A percentile compares a stretch with the other conserved stretches of the same genome.
phyloP scores from a whole-genome alignment of 2,888 invertebrate species.

The Apotomis capreana region DNA sequence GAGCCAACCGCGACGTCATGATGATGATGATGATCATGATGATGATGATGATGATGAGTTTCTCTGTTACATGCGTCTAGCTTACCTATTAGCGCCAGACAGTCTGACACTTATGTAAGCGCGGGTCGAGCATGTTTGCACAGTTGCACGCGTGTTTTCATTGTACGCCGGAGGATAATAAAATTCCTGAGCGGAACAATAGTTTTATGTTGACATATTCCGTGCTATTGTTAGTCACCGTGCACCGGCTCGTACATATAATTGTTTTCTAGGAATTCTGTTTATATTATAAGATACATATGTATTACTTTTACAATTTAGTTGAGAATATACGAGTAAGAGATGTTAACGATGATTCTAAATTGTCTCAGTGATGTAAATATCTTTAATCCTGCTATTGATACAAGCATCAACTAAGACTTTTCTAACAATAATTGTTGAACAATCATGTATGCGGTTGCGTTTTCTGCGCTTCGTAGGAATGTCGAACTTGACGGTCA shows the following conservation, averaged over 20 bases:
- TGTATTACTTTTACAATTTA: background rate
- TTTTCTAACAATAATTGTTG: too few relatives aligned
- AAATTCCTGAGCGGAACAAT: conserved; percentile 66
- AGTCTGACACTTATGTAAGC: conserved; percentile 38
- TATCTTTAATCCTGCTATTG: too few relatives aligned
- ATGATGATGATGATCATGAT: too few relatives aligned
- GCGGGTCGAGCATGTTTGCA: conserved; percentile 54
- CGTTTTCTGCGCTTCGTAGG: too few relatives aligned
- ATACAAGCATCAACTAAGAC: too few relatives aligned
- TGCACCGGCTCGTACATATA: conserved; percentile 38
- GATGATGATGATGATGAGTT: too few relatives aligned
- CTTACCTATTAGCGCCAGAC: conserved; percentile 30
- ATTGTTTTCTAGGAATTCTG: conserved; percentile 51
- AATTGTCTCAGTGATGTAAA: too few relatives aligned
- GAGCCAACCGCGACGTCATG: too few relatives aligned
- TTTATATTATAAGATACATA: background rate
- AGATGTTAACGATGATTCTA: background rate
- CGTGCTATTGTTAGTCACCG: conserved; percentile 50
- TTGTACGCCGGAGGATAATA: conserved; percentile 61
- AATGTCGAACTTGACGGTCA: too few relatives aligned
- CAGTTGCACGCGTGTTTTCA: conserved; percentile 62
- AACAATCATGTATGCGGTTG: too few relatives aligned
- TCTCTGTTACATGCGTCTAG: background rate
- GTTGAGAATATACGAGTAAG: background rate
- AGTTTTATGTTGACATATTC: conserved; percentile 54